Conservation (phyloP, 1,140 invertebrate genomes). For the Muscidifurax raptorellus region DNA sequence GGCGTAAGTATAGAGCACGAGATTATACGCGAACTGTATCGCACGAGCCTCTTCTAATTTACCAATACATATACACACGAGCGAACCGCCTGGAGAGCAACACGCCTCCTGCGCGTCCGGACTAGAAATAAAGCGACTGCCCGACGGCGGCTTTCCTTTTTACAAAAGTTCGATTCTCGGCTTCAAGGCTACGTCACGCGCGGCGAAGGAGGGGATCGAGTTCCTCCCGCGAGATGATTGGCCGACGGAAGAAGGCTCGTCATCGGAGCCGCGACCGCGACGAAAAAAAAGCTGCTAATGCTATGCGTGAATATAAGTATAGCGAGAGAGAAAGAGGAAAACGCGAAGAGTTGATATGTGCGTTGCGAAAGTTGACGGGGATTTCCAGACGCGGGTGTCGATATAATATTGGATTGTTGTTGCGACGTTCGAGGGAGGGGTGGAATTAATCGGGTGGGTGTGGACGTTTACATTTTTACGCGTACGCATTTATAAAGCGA, state of each 20-base stretch:
- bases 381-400: slow-evolving; percentile 4
- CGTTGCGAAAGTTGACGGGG: neutral
- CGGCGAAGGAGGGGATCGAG: neutral
- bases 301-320: neutral
- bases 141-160: slow-evolving; percentile 20
- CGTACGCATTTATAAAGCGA: too few relatives aligned
- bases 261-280: neutral
- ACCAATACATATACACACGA: neutral
- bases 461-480: too few relatives aligned
- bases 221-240: neutral
- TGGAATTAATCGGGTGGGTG: too few relatives aligned
- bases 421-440: too few relatives aligned
- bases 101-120: slow-evolving; percentile 26
- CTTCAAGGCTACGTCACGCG: neutral
- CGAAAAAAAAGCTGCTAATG: neutral
- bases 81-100: neutral
- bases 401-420: too few relatives aligned
- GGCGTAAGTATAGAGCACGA: neutral
- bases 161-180: neutral
- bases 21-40: neutral
- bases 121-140: slow-evolving; percentile 41
- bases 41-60: too few relatives aligned
- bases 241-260: slow-evolving; percentile 31
- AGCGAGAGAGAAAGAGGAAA: too few relatives aligned
- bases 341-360: too few relatives aligned